Percentiles rank a stretch among this genome's conserved stretches.
Evolutionary conservation across 2,113 vertebrate genomes (phyloP).

Genomic region (Edolisoma coerulescens): DNA sequence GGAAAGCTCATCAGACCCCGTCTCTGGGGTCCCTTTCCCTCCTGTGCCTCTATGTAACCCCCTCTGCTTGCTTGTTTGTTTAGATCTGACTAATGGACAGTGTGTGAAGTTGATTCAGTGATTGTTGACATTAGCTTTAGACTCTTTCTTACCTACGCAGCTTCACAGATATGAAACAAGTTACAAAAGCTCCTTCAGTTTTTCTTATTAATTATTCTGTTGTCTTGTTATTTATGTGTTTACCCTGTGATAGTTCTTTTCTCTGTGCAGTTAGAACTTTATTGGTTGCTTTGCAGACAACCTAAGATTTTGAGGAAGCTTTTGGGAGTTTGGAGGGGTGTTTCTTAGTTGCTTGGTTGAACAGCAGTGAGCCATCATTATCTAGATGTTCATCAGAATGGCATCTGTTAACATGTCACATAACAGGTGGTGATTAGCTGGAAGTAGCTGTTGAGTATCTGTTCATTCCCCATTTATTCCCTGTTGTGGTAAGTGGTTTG

Average conservation of each 20-base stretch:
- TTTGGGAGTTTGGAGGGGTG: neutral
- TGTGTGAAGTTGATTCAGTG: neutral
- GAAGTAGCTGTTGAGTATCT: neutral
- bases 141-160: neutral
- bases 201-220: neutral
- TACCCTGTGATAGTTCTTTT: neutral
- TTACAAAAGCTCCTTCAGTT: neutral
- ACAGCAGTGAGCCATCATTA: neutral
- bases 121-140: neutral
- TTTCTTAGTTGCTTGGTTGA: neutral
- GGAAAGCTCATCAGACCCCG: neutral
- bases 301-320: neutral
- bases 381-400: neutral
- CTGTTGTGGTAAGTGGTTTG: neutral
- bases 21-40: neutral
- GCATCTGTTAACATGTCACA: neutral
- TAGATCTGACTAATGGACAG: neutral
- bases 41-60: accelerated
- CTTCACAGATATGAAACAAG: neutral
- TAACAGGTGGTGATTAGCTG: neutral
- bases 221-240: neutral
- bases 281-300: neutral
- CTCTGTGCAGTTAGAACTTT: neutral
- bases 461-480: neutral
- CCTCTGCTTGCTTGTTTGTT: neutral